Base-by-base conservation (phyloP, 2,888 invertebrate genomes). In the Muscina levida region DNA sequence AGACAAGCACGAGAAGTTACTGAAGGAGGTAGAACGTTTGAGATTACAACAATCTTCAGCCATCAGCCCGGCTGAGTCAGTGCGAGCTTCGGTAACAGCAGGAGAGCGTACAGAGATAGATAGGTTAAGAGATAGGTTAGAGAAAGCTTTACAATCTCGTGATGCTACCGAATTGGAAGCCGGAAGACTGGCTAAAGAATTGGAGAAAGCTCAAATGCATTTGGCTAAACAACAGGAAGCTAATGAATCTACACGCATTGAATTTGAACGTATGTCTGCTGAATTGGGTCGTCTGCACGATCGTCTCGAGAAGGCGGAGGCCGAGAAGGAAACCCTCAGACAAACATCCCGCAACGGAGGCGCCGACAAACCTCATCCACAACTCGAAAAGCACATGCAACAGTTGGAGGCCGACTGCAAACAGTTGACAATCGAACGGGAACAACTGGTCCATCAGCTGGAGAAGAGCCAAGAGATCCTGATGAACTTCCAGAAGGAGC, bases 391-490 rank as follows among this genome's bases (percentile, higher is more conserved):
- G 88, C 95, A 96, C 87, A 94, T 96, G 84, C 94, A 95, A 68
- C 97, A 97, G 89, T 91, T 96, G 85, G 97, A 97, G 89, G 93
- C 93, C 0, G 97, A 97, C 83, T 93, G 96, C 73, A 96, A 96
- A 86, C 96, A 97, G 89, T 89, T 97, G 85, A 95, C 95, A 17
- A 93, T 95, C 83, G 97, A 97, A 89, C 84, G 90, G 65, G 97
- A 97, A 89, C 97, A 97, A 90, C 90, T 97, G 82, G 96, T 97
- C 1, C 94, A 95, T 83, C 97, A 97, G 89, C 89, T 97, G 87
- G 97, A 97, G 90, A 97, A 97, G 91, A 97, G 96, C 51, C 97
- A 97, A 89, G 97, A 97, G 85, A 97, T 97, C 94, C 91, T 97
- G 77, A 95, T 97, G 90, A 97, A 97, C 90, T 97, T 97, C 95